These are phyloP conservation scores for Clarias gariepinus DNA, from an alignment of 2,113 vertebrate genomes.

Conservation along the genomic window DNA sequence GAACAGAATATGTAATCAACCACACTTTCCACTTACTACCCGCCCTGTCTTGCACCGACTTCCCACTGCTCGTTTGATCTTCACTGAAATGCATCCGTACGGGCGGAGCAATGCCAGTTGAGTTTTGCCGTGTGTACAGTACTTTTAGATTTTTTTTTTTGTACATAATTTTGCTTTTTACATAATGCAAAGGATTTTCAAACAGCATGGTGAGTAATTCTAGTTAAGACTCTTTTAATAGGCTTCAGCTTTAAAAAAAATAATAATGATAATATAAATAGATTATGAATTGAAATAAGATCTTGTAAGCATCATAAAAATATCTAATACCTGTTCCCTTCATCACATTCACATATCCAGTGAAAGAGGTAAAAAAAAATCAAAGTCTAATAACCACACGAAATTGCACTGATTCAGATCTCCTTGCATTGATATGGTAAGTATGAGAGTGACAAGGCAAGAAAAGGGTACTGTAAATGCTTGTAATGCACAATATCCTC, in stretches of 20 bases:
- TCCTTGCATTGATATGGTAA: slow-evolving; percentile 29
- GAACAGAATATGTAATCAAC: slow-evolving; percentile 14
- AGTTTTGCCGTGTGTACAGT: neutral
- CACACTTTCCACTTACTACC: neutral
- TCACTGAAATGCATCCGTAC: neutral
- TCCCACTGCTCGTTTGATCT: neutral
- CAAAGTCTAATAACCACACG: slow-evolving; percentile 26
- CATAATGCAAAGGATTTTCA: neutral
- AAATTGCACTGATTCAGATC: slow-evolving; percentile 5
- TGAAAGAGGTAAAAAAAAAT: neutral
- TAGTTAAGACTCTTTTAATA: neutral
- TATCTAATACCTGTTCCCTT: neutral
- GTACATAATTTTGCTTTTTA: neutral
- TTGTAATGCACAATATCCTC: slow-evolving; percentile 71
- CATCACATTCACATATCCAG: neutral
- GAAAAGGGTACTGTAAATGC: slow-evolving; percentile 54
- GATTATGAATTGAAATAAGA: neutral
- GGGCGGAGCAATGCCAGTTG: neutral
- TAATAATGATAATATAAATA: neutral
- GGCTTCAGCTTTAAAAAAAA: neutral
- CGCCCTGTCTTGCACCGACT: neutral
- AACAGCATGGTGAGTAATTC: neutral
- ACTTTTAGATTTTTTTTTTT: neutral
- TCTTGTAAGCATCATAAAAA: neutral
- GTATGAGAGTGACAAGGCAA: slow-evolving; percentile 19